Conservation (phyloP, 2,888 invertebrate genomes). For the Stratiomys singularior region DNA sequence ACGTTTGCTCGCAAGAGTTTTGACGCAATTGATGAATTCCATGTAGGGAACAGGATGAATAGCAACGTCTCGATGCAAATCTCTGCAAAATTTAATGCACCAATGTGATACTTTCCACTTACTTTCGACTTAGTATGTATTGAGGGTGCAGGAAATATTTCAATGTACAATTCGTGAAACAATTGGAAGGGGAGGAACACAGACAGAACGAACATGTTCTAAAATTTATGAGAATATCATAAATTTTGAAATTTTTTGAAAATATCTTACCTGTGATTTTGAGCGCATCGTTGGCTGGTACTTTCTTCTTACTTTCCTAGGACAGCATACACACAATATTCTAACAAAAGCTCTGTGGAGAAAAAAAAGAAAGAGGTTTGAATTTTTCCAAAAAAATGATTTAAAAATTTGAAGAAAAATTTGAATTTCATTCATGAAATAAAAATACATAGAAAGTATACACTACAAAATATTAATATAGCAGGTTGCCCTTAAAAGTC, state of each 20-base stretch:
- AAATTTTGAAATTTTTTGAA: too few relatives aligned
- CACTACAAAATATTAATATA: too few relatives aligned
- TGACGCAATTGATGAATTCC: constrained; percentile 78
- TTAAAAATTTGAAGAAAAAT: not conserved
- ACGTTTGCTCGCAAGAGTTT: constrained; percentile 87
- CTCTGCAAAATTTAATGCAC: constrained; percentile 70
- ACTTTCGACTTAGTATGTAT: too few relatives aligned
- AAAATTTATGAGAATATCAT: too few relatives aligned
- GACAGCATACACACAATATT: constrained; percentile 90
- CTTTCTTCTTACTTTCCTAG: constrained; percentile 80
- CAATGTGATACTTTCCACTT: not conserved
- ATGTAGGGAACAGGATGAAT: constrained; percentile 82
- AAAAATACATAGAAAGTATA: too few relatives aligned
- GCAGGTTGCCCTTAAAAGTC: too few relatives aligned
- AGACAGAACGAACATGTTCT: too few relatives aligned
- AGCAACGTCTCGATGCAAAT: constrained; percentile 82
- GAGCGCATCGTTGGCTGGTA: constrained; percentile 87
- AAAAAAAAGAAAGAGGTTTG: not conserved
- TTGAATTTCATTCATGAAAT: not conserved
- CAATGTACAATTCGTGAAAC: too few relatives aligned
- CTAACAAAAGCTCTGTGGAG: constrained; percentile 87
- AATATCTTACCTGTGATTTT: constrained; percentile 80
- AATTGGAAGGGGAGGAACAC: too few relatives aligned
- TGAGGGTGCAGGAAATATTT: too few relatives aligned
- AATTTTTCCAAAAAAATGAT: not conserved